Conservation (phyloP, 2,888 invertebrate genomes). For the Bruchidius siliquastri region DNA sequence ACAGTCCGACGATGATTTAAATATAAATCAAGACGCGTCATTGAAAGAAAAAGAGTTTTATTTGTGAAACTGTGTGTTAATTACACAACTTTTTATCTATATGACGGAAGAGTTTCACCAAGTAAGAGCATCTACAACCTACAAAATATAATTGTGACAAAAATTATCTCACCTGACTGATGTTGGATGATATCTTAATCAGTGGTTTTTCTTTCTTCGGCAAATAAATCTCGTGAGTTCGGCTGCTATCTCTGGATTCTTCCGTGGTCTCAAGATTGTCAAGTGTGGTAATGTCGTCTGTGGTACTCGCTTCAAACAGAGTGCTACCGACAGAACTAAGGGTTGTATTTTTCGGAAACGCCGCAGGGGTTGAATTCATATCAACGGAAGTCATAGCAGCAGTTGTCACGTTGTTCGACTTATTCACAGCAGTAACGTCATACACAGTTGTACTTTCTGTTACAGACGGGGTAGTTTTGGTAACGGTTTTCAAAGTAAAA, state of each 20-base stretch:
- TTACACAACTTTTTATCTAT: too few species aligned
- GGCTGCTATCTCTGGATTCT: conserved; percentile 51
- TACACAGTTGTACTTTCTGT: conserved; percentile 10
- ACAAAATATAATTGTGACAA: too few species aligned
- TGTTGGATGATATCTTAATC: conserved; percentile 44
- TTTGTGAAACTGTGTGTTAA: too few species aligned
- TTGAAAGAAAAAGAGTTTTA: too few species aligned
- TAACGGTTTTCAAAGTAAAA: conserved; percentile 9
- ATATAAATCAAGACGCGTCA: too few species aligned
- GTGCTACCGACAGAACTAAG: conserved; percentile 22
- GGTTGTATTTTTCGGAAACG: conserved; percentile 17
- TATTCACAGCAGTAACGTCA: conserved; percentile 6
- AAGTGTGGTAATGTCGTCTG: conserved; percentile 54
- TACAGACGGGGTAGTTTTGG: conserved; percentile 11
- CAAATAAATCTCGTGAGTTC: conserved; percentile 47
- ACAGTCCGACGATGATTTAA: too few species aligned
- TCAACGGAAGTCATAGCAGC: conserved; percentile 8
- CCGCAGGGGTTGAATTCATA: conserved; percentile 14
- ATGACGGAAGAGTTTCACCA: too few species aligned
- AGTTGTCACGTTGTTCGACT: conserved; percentile 8
- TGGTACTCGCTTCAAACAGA: conserved; percentile 39
- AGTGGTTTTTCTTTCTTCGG: conserved; percentile 43
- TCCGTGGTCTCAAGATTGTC: conserved; percentile 51
- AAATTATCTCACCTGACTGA: conserved; percentile 47
- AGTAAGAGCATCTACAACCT: too few species aligned